Evolutionary conservation across 2,888 invertebrate species (phyloP).

Genomic region (Apeira syringaria): DNA sequence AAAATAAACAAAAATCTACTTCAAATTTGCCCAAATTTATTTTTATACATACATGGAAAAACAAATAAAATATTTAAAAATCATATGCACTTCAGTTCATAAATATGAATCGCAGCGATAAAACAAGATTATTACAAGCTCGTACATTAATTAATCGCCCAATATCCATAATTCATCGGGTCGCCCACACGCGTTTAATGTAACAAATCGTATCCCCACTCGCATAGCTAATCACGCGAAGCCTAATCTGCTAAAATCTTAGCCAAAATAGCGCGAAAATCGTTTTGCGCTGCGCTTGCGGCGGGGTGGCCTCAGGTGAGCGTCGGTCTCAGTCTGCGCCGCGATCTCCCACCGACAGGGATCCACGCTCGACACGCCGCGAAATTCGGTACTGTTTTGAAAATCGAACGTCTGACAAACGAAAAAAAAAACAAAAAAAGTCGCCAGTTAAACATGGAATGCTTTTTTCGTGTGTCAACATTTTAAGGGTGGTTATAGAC

Average conservation of each 20-base stretch:
- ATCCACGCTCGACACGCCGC: constrained; percentile 70
- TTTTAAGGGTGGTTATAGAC: constrained; percentile 38
- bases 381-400: constrained; percentile 66
- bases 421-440: constrained; percentile 32
- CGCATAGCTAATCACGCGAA: constrained; percentile 71
- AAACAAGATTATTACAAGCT: constrained; percentile 56
- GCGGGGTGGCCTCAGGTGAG: constrained; percentile 68
- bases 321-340: constrained; percentile 79
- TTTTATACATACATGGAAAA: constrained; percentile 8
- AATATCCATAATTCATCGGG: constrained; percentile 58
- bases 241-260: constrained; percentile 80
- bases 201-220: constrained; percentile 56
- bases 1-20: too few species aligned
- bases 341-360: constrained; percentile 79
- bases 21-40: constrained; percentile 1
- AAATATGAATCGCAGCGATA: constrained; percentile 37
- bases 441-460: constrained; percentile 18
- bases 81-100: constrained; percentile 29
- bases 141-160: constrained; percentile 57
- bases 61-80: constrained; percentile 19
- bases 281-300: constrained; percentile 74
- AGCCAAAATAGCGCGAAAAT: constrained; percentile 83
- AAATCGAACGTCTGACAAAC: constrained; percentile 49
- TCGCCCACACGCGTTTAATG: constrained; percentile 69
- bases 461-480: constrained; percentile 32